Percentiles rank a stretch among this genome's conserved stretches.
Evolutionary conservation across 2,888 invertebrate species (phyloP).

Genomic region (Ochropleura plecta): DNA sequence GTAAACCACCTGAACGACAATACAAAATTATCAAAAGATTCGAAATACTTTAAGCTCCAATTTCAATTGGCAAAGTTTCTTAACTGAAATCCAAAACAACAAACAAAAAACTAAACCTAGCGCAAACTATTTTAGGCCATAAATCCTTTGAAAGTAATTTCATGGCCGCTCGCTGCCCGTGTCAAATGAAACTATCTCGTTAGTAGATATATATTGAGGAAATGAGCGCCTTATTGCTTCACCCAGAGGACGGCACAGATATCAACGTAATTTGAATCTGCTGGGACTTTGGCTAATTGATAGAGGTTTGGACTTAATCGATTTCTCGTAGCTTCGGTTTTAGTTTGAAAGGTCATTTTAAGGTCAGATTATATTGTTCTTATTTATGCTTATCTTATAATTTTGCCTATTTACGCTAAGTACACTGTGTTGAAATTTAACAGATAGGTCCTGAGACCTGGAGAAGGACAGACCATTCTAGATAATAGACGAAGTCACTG

Average conservation of each 20-base stretch:
- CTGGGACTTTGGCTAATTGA: constrained; percentile 49
- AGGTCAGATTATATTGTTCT: background rate
- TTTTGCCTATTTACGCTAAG: background rate
- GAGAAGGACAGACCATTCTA: background rate
- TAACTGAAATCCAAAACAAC: constrained; percentile 34
- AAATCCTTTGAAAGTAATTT: constrained; percentile 63
- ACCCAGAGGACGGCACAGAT: constrained; percentile 40
- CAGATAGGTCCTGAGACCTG: background rate
- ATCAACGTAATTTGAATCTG: constrained; percentile 52
- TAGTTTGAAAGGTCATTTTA: background rate
- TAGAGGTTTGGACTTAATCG: constrained; percentile 27
- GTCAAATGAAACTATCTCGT: constrained; percentile 59
- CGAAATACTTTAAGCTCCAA: constrained; percentile 25
- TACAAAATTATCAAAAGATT: constrained; percentile 26
- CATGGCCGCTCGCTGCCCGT: constrained; percentile 49
- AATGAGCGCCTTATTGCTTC: constrained; percentile 58
- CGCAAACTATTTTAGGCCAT: constrained; percentile 56
- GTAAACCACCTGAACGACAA: constrained; percentile 2
- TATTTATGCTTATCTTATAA: background rate
- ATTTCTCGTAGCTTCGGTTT: constrained; percentile 21
- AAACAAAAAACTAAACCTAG: constrained; percentile 52
- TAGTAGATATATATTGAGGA: constrained; percentile 60
- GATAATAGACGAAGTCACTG: background rate
- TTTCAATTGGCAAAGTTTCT: constrained; percentile 33
- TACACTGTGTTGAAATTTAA: background rate